Evolutionary conservation across 2,888 invertebrate genomes (phyloP).

Genomic region (Hanleya hanleyi): DNA sequence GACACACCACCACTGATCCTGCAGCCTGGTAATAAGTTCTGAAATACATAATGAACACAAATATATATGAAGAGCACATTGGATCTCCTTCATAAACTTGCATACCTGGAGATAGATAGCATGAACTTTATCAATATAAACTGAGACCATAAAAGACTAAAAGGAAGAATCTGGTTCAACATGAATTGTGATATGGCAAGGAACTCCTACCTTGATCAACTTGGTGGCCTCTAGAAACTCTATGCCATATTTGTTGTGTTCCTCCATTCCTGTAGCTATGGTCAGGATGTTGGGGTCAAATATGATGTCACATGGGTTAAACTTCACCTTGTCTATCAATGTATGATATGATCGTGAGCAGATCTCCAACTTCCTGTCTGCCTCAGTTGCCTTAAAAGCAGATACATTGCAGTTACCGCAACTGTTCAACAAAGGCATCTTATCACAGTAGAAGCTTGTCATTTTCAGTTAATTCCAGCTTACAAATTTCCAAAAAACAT

Average conservation of each 20-base stretch:
- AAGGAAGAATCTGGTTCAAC: no score
- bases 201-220: constrained; percentile 76
- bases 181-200: no score
- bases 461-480: no score
- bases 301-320: constrained; percentile 77
- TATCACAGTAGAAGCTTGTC: no score
- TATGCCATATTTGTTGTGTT: constrained; percentile 77
- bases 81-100: no score
- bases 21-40: constrained; percentile 74
- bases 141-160: no score
- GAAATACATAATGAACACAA: constrained; percentile 32
- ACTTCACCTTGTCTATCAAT: constrained; percentile 75
- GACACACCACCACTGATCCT: constrained; percentile 78
- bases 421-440: no score
- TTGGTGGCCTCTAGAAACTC: constrained; percentile 76
- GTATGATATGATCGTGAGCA: constrained; percentile 77
- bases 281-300: constrained; percentile 79
- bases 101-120: no score
- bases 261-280: constrained; percentile 79
- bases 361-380: constrained; percentile 76
- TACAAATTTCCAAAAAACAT: no score
- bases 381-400: constrained; percentile 74
- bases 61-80: no score
- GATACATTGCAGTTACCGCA: no score
- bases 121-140: no score